These are phyloP conservation scores for Notiomystis cincta DNA, from an alignment of 2,113 vertebrate species.

Conservation along the genomic window DNA sequence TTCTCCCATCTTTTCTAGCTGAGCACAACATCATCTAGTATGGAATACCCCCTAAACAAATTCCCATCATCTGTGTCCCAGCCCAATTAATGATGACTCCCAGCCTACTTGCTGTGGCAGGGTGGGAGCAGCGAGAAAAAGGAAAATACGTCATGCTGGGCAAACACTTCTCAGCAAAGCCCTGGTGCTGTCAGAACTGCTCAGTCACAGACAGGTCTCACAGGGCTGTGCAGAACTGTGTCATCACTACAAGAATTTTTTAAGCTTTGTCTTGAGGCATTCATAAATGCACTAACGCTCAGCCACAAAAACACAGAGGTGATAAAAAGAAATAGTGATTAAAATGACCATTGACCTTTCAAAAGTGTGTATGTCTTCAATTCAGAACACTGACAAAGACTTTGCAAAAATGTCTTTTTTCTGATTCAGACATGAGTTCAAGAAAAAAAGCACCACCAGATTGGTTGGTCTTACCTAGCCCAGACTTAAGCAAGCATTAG, in stretches of 20 bases:
- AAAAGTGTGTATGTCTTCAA: background rate
- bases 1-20: background rate
- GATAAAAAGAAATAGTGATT: background rate
- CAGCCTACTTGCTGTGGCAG: background rate
- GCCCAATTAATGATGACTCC: background rate
- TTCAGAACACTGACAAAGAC: background rate
- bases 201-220: background rate
- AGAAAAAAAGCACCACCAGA: background rate
- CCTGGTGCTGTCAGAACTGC: background rate
- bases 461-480: background rate
- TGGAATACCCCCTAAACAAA: background rate
- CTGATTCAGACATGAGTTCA: background rate
- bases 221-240: background rate
- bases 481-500: background rate
- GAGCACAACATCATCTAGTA: background rate
- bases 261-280: background rate
- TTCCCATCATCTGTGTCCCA: background rate
- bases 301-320: background rate
- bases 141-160: background rate
- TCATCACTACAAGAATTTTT: background rate
- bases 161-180: background rate
- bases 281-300: background rate
- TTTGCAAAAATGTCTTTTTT: background rate
- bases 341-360: background rate
- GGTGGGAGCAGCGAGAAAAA: background rate